Conservation (phyloP, 2,797 vertebrate genomes). For the Myripristis murdjan region DNA sequence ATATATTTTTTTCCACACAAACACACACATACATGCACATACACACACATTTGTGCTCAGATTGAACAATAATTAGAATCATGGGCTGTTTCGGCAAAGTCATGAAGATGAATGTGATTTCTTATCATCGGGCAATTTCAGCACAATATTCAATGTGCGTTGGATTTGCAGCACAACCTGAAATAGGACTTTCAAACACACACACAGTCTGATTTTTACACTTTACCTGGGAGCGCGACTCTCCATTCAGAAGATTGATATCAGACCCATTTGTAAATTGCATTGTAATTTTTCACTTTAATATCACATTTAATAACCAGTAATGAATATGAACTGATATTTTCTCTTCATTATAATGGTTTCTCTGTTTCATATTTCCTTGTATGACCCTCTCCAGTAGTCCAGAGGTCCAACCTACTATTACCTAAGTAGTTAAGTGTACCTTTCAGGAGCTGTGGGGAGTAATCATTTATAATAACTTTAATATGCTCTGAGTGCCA, state of each 20-base stretch:
- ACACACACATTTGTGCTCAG: neutral
- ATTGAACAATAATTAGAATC: too few relatives aligned
- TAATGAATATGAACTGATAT: neutral
- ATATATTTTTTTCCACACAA: constrained; percentile 14
- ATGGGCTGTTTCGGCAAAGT: neutral
- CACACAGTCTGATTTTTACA: constrained; percentile 25
- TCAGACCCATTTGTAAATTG: constrained; percentile 10
- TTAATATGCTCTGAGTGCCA: constrained; percentile 34
- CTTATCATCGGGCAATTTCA: constrained; percentile 27
- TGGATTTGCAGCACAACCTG: neutral
- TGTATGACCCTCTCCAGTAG: constrained; percentile 23
- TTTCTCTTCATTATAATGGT: constrained; percentile 17
- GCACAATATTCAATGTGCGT: neutral
- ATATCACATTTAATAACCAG: constrained; percentile 9
- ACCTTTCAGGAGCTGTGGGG: constrained; percentile 35
- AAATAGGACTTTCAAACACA: constrained; percentile 3
- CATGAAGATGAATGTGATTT: constrained; percentile 22
- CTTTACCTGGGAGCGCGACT: neutral
- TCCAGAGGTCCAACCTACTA: constrained; percentile 23
- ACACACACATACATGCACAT: neutral
- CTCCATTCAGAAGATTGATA: neutral
- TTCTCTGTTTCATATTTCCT: constrained; percentile 44
- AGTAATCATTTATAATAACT: constrained; percentile 54
- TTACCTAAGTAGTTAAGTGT: constrained; percentile 42
- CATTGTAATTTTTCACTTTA: constrained; percentile 18